Percentiles rank a stretch among this genome's conserved stretches.
Conservation (phyloP, 2,797 vertebrate species). For the Cyclura pinguis region DNA sequence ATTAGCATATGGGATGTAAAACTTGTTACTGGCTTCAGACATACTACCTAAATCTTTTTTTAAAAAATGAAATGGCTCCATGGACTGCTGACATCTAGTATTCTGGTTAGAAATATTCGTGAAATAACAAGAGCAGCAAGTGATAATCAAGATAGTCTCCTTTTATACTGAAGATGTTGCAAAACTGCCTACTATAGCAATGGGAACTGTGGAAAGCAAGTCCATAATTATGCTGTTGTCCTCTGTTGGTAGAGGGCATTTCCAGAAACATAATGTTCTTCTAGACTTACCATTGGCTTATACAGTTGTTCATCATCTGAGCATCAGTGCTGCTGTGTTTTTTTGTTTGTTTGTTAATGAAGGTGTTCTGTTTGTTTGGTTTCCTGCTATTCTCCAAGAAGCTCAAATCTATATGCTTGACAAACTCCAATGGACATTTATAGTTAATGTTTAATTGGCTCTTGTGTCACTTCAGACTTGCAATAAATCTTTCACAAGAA, state of each 20-base stretch:
- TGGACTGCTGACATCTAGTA: background rate
- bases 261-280: background rate
- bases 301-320: background rate
- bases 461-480: constrained; percentile 85
- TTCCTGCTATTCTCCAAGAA: background rate
- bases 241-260: background rate
- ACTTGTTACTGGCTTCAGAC: background rate
- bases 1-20: background rate
- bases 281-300: background rate
- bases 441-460: constrained; percentile 37
- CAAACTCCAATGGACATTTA: background rate
- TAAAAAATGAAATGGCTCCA: background rate
- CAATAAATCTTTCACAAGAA: constrained; percentile 94
- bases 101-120: background rate
- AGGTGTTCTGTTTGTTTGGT: background rate
- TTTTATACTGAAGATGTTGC: background rate
- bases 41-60: background rate
- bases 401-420: background rate
- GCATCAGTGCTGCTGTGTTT: background rate
- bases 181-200: background rate
- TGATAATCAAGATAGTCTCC: background rate
- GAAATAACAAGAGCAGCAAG: background rate
- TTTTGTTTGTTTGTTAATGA: background rate
- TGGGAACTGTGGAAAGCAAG: background rate
- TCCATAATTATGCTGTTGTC: background rate